Percentiles rank a stretch among this genome's conserved stretches.
These are phyloP conservation scores for Platysteira castanea DNA, from an alignment of 2,113 vertebrate species.

Conservation along the genomic window DNA sequence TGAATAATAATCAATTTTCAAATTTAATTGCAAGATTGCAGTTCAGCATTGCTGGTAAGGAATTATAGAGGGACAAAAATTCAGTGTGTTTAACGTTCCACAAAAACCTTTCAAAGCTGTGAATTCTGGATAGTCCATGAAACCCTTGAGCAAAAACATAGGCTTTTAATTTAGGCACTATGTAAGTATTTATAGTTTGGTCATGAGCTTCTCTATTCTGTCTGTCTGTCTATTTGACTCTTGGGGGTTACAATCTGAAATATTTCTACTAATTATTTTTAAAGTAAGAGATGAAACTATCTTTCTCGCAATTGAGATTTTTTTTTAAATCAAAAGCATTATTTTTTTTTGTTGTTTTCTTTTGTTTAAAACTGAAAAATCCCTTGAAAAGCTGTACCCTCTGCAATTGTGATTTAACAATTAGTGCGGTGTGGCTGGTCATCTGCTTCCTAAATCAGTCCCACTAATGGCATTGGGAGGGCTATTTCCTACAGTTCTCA, in stretches of 20 bases:
- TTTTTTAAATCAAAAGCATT: not conserved
- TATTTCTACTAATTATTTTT: not conserved
- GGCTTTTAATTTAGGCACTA: not conserved
- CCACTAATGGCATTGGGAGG: not conserved
- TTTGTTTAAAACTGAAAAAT: not conserved
- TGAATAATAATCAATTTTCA: not conserved
- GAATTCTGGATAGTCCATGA: not conserved
- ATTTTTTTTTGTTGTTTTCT: rapidly evolving
- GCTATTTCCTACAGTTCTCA: not conserved
- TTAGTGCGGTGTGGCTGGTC: not conserved
- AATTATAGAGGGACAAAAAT: not conserved
- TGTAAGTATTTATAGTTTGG: not conserved
- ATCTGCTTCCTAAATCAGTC: not conserved
- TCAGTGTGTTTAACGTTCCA: not conserved
- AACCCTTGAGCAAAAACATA: not conserved
- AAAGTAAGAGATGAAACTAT: not conserved
- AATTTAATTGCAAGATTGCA: not conserved
- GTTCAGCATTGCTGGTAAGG: not conserved
- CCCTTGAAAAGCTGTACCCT: not conserved
- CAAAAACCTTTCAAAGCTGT: not conserved
- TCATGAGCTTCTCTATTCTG: not conserved
- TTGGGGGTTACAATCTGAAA: not conserved
- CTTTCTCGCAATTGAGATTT: not conserved
- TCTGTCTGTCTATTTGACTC: not conserved
- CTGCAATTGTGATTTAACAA: not conserved